Evolutionary conservation across 2,888 invertebrate species (phyloP).

Genomic region (Scelioninae gen. 1): DNA sequence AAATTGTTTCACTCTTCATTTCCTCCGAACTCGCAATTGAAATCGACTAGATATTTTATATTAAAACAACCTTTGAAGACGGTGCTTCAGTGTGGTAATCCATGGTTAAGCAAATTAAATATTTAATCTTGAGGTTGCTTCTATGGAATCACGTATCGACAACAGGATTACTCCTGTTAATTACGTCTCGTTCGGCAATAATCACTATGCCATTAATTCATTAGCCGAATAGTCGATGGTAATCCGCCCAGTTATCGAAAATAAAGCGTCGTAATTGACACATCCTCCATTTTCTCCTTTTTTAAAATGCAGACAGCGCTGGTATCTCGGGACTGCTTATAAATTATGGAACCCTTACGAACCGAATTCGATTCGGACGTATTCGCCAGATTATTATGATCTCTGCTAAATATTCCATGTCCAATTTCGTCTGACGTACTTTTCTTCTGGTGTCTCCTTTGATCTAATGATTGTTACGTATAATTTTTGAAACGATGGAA

Average conservation of each 20-base stretch:
- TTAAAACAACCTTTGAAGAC: background rate
- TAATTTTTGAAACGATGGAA: no score
- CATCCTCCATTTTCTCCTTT: no score
- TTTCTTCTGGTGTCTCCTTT: no score
- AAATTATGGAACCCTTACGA: no score
- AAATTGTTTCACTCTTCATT: constrained; percentile 7
- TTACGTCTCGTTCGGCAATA: background rate
- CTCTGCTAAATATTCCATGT: no score
- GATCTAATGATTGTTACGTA: no score
- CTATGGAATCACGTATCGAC: background rate
- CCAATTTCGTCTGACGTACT: no score
- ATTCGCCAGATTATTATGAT: no score
- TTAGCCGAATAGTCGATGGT: constrained; percentile 15
- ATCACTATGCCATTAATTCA: background rate
- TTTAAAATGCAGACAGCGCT: no score
- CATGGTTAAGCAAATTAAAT: constrained; percentile 27
- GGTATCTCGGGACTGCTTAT: no score
- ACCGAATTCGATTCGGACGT: no score
- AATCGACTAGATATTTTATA: background rate
- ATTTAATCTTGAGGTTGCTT: background rate
- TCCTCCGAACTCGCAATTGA: background rate
- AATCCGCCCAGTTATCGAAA: background rate
- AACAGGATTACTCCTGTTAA: constrained; percentile 1
- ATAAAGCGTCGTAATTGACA: no score
- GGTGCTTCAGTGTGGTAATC: background rate